phyloP scores from a whole-genome alignment of 2,888 invertebrate genomes.

The Cantharis lateralis region DNA sequence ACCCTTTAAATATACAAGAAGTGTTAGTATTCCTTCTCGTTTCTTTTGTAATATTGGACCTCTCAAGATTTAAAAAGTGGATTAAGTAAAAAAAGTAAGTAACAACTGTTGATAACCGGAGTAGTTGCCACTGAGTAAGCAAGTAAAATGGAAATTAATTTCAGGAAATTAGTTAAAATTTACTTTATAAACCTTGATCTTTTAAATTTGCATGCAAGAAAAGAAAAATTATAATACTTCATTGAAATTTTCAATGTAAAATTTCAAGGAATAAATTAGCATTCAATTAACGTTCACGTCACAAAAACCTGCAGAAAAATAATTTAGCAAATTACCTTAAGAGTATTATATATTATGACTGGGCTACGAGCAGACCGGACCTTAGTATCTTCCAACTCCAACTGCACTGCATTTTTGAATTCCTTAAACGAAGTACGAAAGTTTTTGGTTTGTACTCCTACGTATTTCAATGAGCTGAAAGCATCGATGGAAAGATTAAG shows the following conservation, averaged over 20 bases:
- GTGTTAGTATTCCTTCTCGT: too few relatives aligned
- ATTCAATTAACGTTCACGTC: not conserved
- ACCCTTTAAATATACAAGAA: too few relatives aligned
- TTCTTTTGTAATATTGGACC: too few relatives aligned
- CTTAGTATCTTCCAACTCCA: slow-evolving; percentile 70
- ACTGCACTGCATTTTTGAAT: slow-evolving; percentile 62
- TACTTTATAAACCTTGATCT: not conserved
- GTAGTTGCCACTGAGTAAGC: not conserved
- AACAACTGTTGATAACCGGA: too few relatives aligned
- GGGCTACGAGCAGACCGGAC: slow-evolving; percentile 72
- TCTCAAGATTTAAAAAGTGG: too few relatives aligned
- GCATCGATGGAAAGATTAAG: slow-evolving; percentile 69
- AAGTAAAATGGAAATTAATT: not conserved
- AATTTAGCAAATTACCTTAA: slow-evolving; percentile 59
- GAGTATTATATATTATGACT: slow-evolving; percentile 67
- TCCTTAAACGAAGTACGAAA: slow-evolving; percentile 65
- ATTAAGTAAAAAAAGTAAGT: too few relatives aligned
- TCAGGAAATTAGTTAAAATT: not conserved
- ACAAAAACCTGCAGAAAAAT: not conserved
- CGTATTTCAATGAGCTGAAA: slow-evolving; percentile 72
- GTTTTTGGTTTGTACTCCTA: slow-evolving; percentile 63
- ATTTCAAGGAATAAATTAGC: not conserved
- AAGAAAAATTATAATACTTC: not conserved
- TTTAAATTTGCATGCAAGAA: not conserved
- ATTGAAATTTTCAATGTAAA: not conserved